Base-by-base conservation (phyloP, 1,140 invertebrate genomes). In the Paraescarpia echinospica region DNA sequence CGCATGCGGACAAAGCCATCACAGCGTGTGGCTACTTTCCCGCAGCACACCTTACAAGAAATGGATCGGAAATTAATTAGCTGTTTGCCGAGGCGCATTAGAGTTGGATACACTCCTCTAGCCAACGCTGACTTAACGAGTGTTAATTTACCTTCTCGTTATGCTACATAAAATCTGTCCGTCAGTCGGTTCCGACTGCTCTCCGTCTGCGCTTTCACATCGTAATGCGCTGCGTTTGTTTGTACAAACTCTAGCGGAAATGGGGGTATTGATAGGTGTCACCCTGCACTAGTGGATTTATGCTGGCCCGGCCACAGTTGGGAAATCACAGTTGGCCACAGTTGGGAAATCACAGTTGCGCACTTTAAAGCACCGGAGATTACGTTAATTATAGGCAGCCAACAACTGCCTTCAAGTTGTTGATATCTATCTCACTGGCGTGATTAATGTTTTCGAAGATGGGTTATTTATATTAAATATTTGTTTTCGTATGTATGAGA, bases 51-150 rank as follows among this genome's bases (percentile, higher is more conserved):
- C 59, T 77, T 27, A 18, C 59, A 77, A 77, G 59, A 77, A 77
- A 77, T 77, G 59, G 59, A 77, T 77, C 59, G 59, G 59, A 77
- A 77, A 77, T 77, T 77, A 77, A 77, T 77, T 77, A 77, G 59
- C 59, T 77, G 59, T 77, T 77, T 77, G 59, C 59, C 14, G 59
- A 77, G 59, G 59, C 59, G 59, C 59, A 77, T 77, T 77, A 77
- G 22, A 77, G 18, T 77, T 77, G 59, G 59, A 77, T 77, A 77
- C 59, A 77, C 22, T 77, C 59, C 2, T 2, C 59, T n/a, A 0
- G 2, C 59, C 18, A 77, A 14, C 27, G 59, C 59, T 18, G 59
- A 77, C 59, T 77, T 77, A 77, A 77, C 59, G 59, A 77, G 59
- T 77, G 59, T 77, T 77, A 77, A 77, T 77, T 77, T 77, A 77